Conservation (phyloP, 1,140 invertebrate species). For the Diploscapter pachys region DNA sequence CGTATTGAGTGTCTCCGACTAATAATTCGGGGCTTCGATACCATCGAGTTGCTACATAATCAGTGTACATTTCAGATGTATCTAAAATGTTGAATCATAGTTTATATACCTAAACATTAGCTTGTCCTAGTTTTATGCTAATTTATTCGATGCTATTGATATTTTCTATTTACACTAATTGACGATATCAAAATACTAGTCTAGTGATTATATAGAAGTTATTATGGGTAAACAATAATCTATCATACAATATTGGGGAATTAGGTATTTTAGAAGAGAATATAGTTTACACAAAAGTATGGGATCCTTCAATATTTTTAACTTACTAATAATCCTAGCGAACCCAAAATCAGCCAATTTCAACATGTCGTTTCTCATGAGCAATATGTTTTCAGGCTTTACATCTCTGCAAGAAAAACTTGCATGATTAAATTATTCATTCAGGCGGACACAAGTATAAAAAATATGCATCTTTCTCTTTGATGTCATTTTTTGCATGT, state of each 20-base stretch:
- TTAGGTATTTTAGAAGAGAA: too few species aligned
- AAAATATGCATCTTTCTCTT: too few species aligned
- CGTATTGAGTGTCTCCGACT: slow-evolving; percentile 94
- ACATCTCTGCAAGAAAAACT: slow-evolving; percentile 17
- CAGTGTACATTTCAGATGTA: slow-evolving; percentile 94
- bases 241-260: too few species aligned
- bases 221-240: too few species aligned
- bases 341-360: slow-evolving; percentile 99
- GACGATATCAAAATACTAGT: too few species aligned
- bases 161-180: neutral
- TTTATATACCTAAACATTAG: neutral
- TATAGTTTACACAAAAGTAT: too few species aligned
- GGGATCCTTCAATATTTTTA: neutral
- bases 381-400: slow-evolving; percentile 94
- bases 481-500: too few species aligned
- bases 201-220: too few species aligned
- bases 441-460: too few species aligned
- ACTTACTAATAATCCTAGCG: slow-evolving; percentile 86
- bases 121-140: neutral
- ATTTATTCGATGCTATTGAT: slow-evolving; percentile 16
- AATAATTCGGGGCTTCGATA: slow-evolving; percentile 88
- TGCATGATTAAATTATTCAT: too few species aligned
- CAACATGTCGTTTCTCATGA: slow-evolving; percentile 87
- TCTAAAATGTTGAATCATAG: slow-evolving; percentile 56
- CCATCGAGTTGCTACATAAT: slow-evolving; percentile 98